phyloP scores from a whole-genome alignment of 1,140 invertebrate species.

The Musca vetustissima region DNA sequence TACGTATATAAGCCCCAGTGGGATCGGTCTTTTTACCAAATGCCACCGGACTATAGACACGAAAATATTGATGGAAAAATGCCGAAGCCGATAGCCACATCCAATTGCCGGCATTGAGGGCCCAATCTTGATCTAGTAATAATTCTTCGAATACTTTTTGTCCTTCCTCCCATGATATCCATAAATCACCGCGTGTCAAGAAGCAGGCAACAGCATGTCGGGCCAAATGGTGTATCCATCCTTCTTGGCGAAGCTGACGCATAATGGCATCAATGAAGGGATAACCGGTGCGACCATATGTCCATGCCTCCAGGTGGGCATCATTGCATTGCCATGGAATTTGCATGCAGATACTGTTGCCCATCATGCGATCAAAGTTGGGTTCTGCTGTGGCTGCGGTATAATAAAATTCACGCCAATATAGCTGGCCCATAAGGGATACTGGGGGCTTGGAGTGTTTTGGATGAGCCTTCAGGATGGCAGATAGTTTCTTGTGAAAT shows the following conservation, averaged over 20 bases:
- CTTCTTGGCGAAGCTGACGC: constrained; percentile 71
- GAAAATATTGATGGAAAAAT: constrained; percentile 76
- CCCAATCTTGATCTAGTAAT: constrained; percentile 75
- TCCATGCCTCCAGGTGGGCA: constrained; percentile 67
- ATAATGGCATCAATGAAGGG: constrained; percentile 81
- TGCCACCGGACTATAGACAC: constrained; percentile 73
- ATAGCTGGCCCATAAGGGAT: constrained; percentile 67
- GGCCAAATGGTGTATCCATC: constrained; percentile 77
- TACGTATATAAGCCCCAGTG: constrained; percentile 70
- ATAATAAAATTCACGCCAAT: constrained; percentile 80
- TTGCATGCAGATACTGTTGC: constrained; percentile 71
- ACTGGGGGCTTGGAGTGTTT: constrained; percentile 64
- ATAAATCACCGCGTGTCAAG: constrained; percentile 66
- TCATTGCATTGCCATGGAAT: constrained; percentile 72
- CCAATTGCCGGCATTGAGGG: constrained; percentile 79
- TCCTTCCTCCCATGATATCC: constrained; percentile 68
- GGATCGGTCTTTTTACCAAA: constrained; percentile 78
- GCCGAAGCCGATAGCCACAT: constrained; percentile 78
- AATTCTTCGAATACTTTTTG: constrained; percentile 70
- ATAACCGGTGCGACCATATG: constrained; percentile 70
- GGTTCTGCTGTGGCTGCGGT: constrained; percentile 67
- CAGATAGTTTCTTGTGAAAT: constrained; percentile 66
- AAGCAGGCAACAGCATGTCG: constrained; percentile 75
- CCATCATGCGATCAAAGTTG: constrained; percentile 73
- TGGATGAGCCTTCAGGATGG: constrained; percentile 57